These are phyloP conservation scores for Diabrotica undecimpunctata DNA, from an alignment of 1,140 invertebrate species.

Conservation along the genomic window DNA sequence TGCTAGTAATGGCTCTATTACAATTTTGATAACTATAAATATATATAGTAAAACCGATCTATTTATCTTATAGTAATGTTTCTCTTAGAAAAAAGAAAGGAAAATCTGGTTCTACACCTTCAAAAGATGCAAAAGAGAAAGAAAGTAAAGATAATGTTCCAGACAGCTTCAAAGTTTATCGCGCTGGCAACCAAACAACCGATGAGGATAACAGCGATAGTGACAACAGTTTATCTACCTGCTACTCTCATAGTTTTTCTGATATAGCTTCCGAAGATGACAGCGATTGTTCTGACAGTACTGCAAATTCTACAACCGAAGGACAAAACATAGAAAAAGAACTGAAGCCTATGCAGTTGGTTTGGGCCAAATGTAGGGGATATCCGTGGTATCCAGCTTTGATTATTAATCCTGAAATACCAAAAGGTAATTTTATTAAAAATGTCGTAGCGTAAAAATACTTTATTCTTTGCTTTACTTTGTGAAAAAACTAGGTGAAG, in stretches of 20 bases:
- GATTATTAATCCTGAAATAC: conserved; percentile 92
- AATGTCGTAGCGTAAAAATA: conserved; percentile 2
- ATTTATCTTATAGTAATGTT: no score
- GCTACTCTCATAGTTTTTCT: conserved; percentile 43
- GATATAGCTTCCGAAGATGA: conserved; percentile 45
- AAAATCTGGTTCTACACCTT: conserved; percentile 21
- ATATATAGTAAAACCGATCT: no score
- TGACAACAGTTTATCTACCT: conserved; percentile 44
- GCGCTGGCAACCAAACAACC: conserved; percentile 40
- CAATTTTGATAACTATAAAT: no score
- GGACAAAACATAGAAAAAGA: conserved; percentile 35
- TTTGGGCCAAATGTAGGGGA: conserved; percentile 95
- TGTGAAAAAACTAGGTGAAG: no score
- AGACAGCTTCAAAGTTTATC: conserved; percentile 44
- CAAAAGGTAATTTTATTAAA: conserved; percentile 54
- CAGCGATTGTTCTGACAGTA: conserved; percentile 34
- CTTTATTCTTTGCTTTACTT: background rate
- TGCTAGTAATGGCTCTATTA: no score
- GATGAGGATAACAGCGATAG: conserved; percentile 45
- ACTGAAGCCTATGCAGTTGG: conserved; percentile 81
- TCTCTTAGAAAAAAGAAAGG: conserved; percentile 36
- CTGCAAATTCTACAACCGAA: conserved; percentile 22
- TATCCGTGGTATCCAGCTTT: conserved; percentile 97
- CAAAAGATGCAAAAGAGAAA: conserved; percentile 11
- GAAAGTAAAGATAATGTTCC: conserved; percentile 35